phyloP scores from a whole-genome alignment of 2,888 invertebrate species.

The Pollenia angustigena region DNA sequence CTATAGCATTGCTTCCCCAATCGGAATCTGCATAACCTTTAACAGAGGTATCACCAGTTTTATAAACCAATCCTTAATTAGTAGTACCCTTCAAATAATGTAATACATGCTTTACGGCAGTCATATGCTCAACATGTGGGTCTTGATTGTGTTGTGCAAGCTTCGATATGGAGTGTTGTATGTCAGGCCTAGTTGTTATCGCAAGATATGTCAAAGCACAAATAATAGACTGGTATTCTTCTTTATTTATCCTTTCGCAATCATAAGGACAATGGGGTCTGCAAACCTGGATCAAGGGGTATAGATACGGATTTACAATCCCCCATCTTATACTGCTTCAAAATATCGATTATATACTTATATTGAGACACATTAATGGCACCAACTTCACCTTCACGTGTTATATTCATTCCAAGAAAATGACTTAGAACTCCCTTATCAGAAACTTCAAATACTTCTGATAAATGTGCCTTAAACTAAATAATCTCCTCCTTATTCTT shows the following conservation, averaged over 20 bases:
- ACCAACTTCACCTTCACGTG: conserved; percentile 49
- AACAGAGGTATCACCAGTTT: no score
- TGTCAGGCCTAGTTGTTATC: conserved; percentile 23
- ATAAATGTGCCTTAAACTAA: conserved; percentile 41
- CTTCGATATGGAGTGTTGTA: conserved; percentile 18
- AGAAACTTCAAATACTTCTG: no score
- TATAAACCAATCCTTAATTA: no score
- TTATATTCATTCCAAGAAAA: conserved; percentile 61
- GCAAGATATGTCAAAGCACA: conserved; percentile 3
- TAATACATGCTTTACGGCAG: no score
- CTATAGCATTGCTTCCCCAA: no score
- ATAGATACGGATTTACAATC: conserved; percentile 23
- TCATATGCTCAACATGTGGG: no score
- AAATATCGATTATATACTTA: conserved; percentile 35
- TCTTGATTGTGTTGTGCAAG: conserved; percentile 7
- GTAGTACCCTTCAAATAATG: no score
- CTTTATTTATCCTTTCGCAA: not conserved
- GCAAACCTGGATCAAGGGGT: not conserved
- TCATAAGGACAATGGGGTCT: conserved; percentile 18
- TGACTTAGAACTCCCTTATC: conserved; percentile 39
- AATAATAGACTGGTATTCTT: conserved; percentile 38
- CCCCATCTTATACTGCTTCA: conserved; percentile 36
- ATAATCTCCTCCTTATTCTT: conserved; percentile 48
- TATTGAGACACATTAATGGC: no score
- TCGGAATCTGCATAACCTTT: no score